phyloP scores from a whole-genome alignment of 1,140 invertebrate species.

The Heliothis subflexa region DNA sequence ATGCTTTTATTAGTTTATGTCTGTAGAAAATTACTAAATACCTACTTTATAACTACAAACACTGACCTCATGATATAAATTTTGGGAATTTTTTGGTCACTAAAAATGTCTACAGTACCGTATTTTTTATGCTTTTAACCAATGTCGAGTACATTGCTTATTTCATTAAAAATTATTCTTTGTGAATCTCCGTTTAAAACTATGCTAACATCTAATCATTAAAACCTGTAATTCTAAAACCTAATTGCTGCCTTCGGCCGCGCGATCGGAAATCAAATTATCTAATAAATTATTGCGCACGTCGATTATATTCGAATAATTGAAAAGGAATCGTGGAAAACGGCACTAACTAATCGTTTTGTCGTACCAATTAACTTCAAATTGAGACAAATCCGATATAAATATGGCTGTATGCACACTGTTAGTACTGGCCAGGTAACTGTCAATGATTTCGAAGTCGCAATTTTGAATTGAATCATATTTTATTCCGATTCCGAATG shows the following conservation, averaged over 20 bases:
- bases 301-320: constrained; percentile 65
- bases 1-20: no score
- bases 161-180: not conserved
- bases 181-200: not conserved
- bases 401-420: constrained; percentile 29
- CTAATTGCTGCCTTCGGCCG: constrained; percentile 50
- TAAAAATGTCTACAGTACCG: no score
- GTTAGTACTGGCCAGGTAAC: not conserved
- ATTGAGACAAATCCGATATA: constrained; percentile 70
- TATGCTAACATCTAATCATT: not conserved
- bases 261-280: constrained; percentile 71
- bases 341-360: constrained; percentile 72
- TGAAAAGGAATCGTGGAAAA: constrained; percentile 67
- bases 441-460: not conserved
- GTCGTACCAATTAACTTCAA: constrained; percentile 75
- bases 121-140: no score
- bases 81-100: no score
- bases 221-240: constrained; percentile 48
- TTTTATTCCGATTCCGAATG: not conserved
- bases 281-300: constrained; percentile 74
- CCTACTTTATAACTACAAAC: no score
- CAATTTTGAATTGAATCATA: not conserved
- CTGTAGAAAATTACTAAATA: no score
- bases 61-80: no score
- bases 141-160: no score